These are phyloP conservation scores for Tetramorium alpestre DNA, from an alignment of 1,140 invertebrate species.

Conservation along the genomic window DNA sequence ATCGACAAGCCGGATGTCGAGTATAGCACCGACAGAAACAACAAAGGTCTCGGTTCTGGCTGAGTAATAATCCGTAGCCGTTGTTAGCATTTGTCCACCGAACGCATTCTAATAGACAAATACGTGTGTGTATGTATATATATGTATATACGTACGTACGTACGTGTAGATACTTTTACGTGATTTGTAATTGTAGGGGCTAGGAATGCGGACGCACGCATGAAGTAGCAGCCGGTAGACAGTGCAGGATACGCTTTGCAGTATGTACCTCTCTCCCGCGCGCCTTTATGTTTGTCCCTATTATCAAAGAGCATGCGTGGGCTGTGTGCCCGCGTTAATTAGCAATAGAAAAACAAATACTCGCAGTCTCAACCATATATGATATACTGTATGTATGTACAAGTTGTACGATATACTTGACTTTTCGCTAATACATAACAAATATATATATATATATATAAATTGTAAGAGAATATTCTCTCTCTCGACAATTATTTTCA, in stretches of 20 bases:
- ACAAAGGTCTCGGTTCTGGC: constrained; percentile 67
- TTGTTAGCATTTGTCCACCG: constrained; percentile 69
- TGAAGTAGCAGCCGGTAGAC: constrained; percentile 75
- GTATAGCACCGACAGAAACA: constrained; percentile 35
- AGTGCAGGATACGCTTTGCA: constrained; percentile 63
- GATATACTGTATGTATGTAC: background rate
- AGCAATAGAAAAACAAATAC: constrained; percentile 56
- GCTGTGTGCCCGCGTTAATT: constrained; percentile 42
- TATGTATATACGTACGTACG: background rate
- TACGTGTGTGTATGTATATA: constrained; percentile 52
- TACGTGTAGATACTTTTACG: constrained; percentile 14
- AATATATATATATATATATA: too few relatives aligned
- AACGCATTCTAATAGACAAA: constrained; percentile 78
- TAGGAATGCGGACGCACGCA: constrained; percentile 81
- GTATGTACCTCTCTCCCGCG: background rate
- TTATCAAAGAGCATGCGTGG: constrained; percentile 33
- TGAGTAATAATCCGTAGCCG: constrained; percentile 73
- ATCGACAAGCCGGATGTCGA: background rate
- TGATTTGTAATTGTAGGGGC: constrained; percentile 77
- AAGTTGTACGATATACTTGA: background rate
- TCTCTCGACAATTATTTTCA: too few relatives aligned
- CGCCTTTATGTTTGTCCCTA: constrained; percentile 61
- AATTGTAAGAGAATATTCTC: too few relatives aligned
- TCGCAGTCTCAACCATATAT: background rate
- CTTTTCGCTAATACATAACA: background rate